These are phyloP conservation scores for Plectropomus leopardus DNA, from an alignment of 2,113 vertebrate genomes.

Conservation along the genomic window DNA sequence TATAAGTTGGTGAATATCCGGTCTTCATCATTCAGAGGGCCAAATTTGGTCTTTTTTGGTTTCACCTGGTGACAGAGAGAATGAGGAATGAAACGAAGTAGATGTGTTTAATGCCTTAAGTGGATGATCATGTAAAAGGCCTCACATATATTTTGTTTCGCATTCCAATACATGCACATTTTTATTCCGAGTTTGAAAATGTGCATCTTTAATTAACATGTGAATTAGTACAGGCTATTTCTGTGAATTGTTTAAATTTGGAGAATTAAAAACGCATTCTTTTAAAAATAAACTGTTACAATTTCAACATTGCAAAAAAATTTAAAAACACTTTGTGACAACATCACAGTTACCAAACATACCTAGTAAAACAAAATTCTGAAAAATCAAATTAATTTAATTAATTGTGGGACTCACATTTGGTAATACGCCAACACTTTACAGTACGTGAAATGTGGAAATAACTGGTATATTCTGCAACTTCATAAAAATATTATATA, in stretches of 20 bases:
- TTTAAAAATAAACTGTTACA: neutral
- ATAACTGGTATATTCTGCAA: neutral
- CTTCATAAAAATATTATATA: neutral
- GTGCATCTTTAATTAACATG: too few relatives aligned
- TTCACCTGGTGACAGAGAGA: constrained; percentile 77
- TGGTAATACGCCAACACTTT: too few relatives aligned
- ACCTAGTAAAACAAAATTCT: neutral
- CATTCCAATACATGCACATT: neutral
- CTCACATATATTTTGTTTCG: neutral
- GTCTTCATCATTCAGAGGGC: constrained; percentile 91
- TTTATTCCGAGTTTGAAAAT: neutral
- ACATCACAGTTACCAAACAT: neutral
- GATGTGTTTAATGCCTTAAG: too few relatives aligned
- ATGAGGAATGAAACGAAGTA: neutral
- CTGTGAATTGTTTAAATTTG: neutral
- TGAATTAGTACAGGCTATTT: neutral
- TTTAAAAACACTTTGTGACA: neutral
- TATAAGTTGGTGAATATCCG: constrained; percentile 95
- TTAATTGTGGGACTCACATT: neutral
- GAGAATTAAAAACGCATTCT: too few relatives aligned
- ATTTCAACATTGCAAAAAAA: neutral
- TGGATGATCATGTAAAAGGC: too few relatives aligned
- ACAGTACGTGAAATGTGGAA: neutral
- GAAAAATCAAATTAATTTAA: neutral
- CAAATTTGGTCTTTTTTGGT: constrained; percentile 90